Percentiles rank a stretch among this genome's conserved stretches.
Evolutionary conservation across 1,140 invertebrate species (phyloP).

Genomic region (Caenorhabditis inopinata): DNA sequence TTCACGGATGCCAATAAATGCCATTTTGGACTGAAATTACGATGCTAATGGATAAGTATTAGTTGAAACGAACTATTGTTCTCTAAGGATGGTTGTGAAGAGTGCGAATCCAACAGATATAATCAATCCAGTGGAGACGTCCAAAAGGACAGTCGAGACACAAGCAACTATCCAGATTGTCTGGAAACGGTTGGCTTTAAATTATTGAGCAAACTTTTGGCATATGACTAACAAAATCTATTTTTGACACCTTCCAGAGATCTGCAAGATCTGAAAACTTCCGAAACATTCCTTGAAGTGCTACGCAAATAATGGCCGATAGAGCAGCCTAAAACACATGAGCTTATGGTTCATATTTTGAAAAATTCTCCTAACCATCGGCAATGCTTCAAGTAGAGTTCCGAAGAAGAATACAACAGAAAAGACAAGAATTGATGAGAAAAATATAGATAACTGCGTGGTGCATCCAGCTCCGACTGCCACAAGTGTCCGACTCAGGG

Average conservation of each 20-base stretch:
- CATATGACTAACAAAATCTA: neutral
- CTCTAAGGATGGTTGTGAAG: constrained; percentile 59
- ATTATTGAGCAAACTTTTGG: neutral
- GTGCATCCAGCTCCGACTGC: constrained; percentile 59
- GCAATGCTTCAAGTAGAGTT: constrained; percentile 52
- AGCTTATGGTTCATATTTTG: neutral
- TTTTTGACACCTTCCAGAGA: neutral
- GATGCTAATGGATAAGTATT: neutral
- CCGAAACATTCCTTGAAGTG: constrained; percentile 58
- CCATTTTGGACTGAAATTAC: constrained; percentile 57
- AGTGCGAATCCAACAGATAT: constrained; percentile 60
- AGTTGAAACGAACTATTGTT: constrained; percentile 41
- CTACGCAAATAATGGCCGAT: constrained; percentile 60
- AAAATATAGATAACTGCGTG: constrained; percentile 37
- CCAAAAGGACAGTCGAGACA: neutral
- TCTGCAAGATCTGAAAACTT: constrained; percentile 57
- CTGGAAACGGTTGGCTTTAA: neutral
- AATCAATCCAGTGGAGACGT: constrained; percentile 45
- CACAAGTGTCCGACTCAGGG: constrained; percentile 60
- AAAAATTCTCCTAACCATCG: constrained; percentile 45
- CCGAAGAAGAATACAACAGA: constrained; percentile 61
- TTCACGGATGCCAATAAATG: constrained; percentile 61
- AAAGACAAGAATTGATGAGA: constrained; percentile 54
- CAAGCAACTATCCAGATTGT: neutral
- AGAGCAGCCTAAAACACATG: constrained; percentile 55